A percentile compares a stretch with the other conserved stretches of the same genome.
phyloP scores from a whole-genome alignment of 2,888 invertebrate species.

The Mellilla xanthometata region DNA sequence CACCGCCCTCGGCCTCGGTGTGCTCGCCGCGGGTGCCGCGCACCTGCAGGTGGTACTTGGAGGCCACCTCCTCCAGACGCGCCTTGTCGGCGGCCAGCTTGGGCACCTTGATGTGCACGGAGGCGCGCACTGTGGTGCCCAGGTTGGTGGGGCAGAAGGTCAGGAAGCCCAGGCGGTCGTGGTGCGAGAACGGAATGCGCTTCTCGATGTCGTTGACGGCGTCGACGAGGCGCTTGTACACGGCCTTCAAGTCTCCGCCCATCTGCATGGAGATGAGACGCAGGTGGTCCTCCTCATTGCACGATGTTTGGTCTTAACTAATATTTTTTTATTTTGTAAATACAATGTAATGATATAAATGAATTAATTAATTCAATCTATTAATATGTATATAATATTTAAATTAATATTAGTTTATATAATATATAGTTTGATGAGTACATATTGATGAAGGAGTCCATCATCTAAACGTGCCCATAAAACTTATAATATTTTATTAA shows the following conservation, averaged over 20 bases:
- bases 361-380: too few species aligned
- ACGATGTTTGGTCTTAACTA: too few species aligned
- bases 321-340: too few species aligned
- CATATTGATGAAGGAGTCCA: too few species aligned
- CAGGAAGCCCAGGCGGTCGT: constrained; percentile 97
- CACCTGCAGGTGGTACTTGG: constrained; percentile 94
- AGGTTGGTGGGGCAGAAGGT: constrained; percentile 99
- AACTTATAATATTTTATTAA: too few species aligned
- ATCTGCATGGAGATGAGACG: constrained; percentile 99
- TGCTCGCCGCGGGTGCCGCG: constrained; percentile 97
- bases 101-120: constrained; percentile 98
- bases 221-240: constrained; percentile 92
- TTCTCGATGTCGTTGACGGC: constrained; percentile 97
- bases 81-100: constrained; percentile 95
- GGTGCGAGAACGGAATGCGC: constrained; percentile 96
- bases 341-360: too few species aligned
- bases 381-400: too few species aligned
- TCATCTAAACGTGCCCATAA: too few species aligned
- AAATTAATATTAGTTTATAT: too few species aligned
- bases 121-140: constrained; percentile 98
- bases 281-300: constrained; percentile 99
- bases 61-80: constrained; percentile 95
- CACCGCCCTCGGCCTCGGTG: constrained; percentile 97
- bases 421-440: too few species aligned
- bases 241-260: constrained; percentile 96